phyloP scores from a whole-genome alignment of 2,113 vertebrate species.

The Gallinago paraguaiae region DNA sequence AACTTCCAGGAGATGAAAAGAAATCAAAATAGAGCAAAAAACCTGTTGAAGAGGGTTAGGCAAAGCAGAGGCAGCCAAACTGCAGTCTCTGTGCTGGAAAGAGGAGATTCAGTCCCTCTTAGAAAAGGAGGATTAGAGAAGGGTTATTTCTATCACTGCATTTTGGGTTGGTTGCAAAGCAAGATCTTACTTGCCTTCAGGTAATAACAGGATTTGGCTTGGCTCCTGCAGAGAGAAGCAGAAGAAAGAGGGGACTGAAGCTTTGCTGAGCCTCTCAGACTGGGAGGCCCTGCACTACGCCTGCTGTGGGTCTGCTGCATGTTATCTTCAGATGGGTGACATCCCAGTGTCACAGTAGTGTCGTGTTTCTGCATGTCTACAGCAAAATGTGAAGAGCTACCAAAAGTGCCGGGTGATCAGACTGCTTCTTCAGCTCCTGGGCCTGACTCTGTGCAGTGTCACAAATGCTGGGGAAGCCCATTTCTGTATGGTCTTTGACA shows the following conservation, averaged over 20 bases:
- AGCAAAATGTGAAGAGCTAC: not conserved
- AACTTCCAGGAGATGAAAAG: not conserved
- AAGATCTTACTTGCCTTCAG: not conserved
- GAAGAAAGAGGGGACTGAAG: not conserved
- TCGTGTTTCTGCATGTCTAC: not conserved
- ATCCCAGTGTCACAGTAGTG: not conserved
- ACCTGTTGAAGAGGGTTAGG: not conserved
- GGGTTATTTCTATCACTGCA: not conserved
- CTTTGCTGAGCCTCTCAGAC: not conserved
- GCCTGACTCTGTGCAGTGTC: not conserved
- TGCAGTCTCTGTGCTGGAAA: not conserved
- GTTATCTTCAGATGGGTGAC: too few species aligned
- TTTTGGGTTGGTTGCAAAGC: not conserved
- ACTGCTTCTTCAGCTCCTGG: not conserved
- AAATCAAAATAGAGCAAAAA: not conserved
- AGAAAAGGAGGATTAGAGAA: not conserved
- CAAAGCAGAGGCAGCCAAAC: not conserved
- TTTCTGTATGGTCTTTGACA: not conserved
- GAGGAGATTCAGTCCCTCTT: not conserved
- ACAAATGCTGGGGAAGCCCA: not conserved
- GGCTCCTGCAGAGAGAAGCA: not conserved
- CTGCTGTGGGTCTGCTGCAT: not conserved
- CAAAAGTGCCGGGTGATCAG: not conserved
- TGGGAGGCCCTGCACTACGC: not conserved
- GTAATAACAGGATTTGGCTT: not conserved